phyloP scores from a whole-genome alignment of 2,888 invertebrate species.

The Luperina testacea region DNA sequence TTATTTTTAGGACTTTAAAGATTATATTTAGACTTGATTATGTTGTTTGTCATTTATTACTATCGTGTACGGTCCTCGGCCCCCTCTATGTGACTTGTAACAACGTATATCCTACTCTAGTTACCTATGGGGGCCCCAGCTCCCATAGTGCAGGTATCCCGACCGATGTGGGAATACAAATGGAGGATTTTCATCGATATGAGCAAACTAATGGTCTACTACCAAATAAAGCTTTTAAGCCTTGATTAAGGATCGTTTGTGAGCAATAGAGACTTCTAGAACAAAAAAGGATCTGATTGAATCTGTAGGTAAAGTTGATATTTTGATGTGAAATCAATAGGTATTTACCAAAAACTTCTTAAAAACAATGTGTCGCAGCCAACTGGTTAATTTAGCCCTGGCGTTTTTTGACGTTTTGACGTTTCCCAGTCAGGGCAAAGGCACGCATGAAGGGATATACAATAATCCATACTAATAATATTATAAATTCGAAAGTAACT shows the following conservation, averaged over 20 bases:
- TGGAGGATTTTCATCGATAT: background rate
- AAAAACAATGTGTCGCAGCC: too few relatives aligned
- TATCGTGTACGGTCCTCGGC: background rate
- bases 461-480: too few relatives aligned
- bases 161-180: constrained; percentile 24
- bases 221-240: background rate
- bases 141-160: constrained; percentile 19
- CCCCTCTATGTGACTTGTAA: constrained; percentile 40
- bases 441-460: too few relatives aligned
- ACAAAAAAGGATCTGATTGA: background rate
- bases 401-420: too few relatives aligned
- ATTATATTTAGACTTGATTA: background rate
- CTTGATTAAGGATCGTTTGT: background rate
- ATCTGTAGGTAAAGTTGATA: background rate
- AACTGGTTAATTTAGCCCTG: too few relatives aligned
- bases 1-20: background rate
- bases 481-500: too few relatives aligned
- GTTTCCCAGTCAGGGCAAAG: too few relatives aligned
- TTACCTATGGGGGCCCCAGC: constrained; percentile 17
- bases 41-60: constrained; percentile 2
- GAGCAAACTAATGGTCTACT: background rate
- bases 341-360: too few relatives aligned
- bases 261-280: background rate
- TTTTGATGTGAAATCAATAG: too few relatives aligned
- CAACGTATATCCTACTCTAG: constrained; percentile 48